These are phyloP conservation scores for Lasioglossum baleicum DNA, from an alignment of 1,140 invertebrate species.

Conservation along the genomic window DNA sequence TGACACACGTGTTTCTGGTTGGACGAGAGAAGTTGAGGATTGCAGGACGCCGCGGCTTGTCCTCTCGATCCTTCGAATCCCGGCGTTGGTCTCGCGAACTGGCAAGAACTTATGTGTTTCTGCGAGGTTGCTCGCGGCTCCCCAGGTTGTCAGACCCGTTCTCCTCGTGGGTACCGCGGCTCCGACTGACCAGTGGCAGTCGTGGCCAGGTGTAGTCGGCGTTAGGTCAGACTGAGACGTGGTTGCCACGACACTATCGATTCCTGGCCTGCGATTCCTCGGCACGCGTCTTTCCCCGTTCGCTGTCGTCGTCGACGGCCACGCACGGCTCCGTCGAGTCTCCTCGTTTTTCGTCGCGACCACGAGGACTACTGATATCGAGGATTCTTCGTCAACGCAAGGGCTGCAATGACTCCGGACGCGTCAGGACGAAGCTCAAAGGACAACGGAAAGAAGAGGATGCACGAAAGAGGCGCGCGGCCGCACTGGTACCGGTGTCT, in stretches of 20 bases:
- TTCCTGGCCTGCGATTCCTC: slow-evolving; percentile 47
- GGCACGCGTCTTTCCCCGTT: slow-evolving; percentile 2
- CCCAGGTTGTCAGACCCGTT: too few relatives aligned
- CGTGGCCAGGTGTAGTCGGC: not conserved
- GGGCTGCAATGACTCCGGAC: too few relatives aligned
- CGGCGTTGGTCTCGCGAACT: too few relatives aligned
- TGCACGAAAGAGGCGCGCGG: slow-evolving; percentile 28
- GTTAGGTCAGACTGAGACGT: slow-evolving; percentile 12
- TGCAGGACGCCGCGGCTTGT: slow-evolving; percentile 29
- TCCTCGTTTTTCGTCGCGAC: slow-evolving; percentile 4
- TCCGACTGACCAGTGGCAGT: too few relatives aligned
- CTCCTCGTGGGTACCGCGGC: not conserved
- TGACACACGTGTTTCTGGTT: slow-evolving; percentile 10
- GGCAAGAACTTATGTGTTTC: too few relatives aligned
- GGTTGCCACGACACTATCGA: slow-evolving; percentile 72
- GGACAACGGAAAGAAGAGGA: slow-evolving; percentile 1
- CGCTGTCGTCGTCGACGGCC: not conserved
- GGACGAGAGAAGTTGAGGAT: not conserved
- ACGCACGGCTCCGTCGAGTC: slow-evolving; percentile 31
- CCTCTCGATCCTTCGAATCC: slow-evolving; percentile 20
- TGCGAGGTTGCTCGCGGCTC: too few relatives aligned
- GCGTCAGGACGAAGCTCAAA: too few relatives aligned
- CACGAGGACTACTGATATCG: not conserved
- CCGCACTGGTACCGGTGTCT: slow-evolving; percentile 66
- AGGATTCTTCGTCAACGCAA: too few relatives aligned